Evolutionary conservation across 2,888 invertebrate genomes (phyloP).

Genomic region (Anthophora plumipes): DNA sequence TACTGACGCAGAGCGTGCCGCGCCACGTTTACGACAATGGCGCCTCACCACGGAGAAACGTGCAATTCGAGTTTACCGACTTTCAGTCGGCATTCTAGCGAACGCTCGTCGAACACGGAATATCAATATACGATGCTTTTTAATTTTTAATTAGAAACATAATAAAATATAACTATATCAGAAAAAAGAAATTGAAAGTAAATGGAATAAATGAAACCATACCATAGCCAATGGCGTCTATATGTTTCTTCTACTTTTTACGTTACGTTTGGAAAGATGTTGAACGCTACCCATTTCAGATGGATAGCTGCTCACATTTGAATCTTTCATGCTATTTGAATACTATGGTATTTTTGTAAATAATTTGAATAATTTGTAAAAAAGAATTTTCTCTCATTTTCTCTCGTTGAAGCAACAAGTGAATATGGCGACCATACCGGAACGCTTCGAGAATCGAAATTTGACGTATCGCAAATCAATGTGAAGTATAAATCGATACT

Average conservation of each 20-base stretch:
- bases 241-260: background rate
- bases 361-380: background rate
- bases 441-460: background rate
- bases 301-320: background rate
- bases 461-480: background rate
- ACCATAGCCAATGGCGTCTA: background rate
- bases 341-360: background rate
- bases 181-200: background rate
- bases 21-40: conserved; percentile 67
- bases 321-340: background rate
- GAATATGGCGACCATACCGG: background rate
- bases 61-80: background rate
- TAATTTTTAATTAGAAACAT: background rate
- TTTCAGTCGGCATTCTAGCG: conserved; percentile 5
- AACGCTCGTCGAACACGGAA: background rate
- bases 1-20: conserved; percentile 74
- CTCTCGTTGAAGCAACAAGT: background rate
- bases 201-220: background rate
- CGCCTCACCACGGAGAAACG: conserved; percentile 45
- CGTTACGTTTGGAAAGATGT: background rate
- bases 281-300: background rate
- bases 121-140: background rate
- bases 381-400: background rate
- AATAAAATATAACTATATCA: background rate
- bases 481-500: too few species aligned